Conservation (phyloP, 2,113 vertebrate genomes). For the Dendrocopos noguchii region DNA sequence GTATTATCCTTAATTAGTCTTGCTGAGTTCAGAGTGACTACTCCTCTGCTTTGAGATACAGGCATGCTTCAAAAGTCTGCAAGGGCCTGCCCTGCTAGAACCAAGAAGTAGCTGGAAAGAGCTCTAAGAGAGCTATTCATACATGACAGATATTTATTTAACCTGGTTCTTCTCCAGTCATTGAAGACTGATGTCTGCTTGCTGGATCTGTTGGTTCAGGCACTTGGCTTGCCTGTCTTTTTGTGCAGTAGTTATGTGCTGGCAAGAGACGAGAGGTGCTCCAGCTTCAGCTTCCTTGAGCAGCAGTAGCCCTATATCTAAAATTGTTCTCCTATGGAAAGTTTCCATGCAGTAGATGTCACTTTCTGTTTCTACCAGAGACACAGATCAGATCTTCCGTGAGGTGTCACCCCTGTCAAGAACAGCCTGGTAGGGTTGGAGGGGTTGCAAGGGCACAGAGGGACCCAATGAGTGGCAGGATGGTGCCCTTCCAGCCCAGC, state of each 20-base stretch:
- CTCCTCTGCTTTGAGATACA: background rate
- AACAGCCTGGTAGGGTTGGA: background rate
- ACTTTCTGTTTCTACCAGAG: background rate
- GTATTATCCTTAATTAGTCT: slow-evolving; percentile 12
- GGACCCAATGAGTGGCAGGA: background rate
- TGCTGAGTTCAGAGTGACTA: slow-evolving; percentile 1
- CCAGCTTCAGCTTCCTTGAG: background rate
- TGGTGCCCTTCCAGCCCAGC: background rate
- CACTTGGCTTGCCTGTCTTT: background rate
- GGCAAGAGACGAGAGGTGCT: background rate
- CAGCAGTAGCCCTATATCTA: background rate
- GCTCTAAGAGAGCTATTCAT: background rate
- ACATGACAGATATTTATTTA: background rate
- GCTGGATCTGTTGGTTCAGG: background rate
- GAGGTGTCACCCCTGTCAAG: background rate
- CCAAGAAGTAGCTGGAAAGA: background rate
- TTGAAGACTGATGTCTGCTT: background rate
- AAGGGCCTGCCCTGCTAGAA: background rate
- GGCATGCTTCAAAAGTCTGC: background rate
- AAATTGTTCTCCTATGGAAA: background rate
- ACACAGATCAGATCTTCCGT: background rate
- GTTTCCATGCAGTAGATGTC: background rate
- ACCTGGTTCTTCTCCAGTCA: background rate
- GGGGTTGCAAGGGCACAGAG: background rate
- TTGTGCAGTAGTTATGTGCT: background rate